These are phyloP conservation scores for Siniperca scherzeri DNA, from an alignment of 2,797 vertebrate genomes.

Conservation along the genomic window DNA sequence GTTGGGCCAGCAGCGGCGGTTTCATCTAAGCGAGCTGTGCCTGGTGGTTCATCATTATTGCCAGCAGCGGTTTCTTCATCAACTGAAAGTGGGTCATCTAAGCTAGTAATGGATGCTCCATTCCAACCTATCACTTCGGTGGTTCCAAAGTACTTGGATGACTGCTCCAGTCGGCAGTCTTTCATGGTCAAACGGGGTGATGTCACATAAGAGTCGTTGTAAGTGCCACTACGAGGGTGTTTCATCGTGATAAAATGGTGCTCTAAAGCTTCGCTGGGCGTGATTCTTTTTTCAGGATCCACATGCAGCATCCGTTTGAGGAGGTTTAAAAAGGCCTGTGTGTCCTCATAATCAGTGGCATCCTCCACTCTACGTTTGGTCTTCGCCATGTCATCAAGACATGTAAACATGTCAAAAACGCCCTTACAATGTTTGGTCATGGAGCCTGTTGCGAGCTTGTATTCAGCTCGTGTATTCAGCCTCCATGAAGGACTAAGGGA, in stretches of 20 bases:
- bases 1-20: too few species aligned
- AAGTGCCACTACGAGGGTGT: background rate
- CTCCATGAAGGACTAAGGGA: background rate
- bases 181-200: background rate
- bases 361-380: accelerated
- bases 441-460: accelerated
- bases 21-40: too few species aligned
- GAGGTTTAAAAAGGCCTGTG: conserved; percentile 17
- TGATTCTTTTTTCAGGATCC: conserved; percentile 15
- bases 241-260: conserved; percentile 25
- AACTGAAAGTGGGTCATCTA: background rate
- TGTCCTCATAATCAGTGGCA: background rate
- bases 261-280: background rate
- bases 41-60: too few species aligned
- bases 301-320: conserved; percentile 8
- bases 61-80: background rate
- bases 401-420: background rate
- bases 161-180: background rate
- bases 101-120: background rate
- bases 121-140: background rate
- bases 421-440: accelerated
- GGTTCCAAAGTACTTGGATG: background rate
- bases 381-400: background rate
- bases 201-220: accelerated
- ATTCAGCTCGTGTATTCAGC: background rate